Evolutionary conservation across 1,140 invertebrate species (phyloP).

Genomic region (Piezodorus guildinii): DNA sequence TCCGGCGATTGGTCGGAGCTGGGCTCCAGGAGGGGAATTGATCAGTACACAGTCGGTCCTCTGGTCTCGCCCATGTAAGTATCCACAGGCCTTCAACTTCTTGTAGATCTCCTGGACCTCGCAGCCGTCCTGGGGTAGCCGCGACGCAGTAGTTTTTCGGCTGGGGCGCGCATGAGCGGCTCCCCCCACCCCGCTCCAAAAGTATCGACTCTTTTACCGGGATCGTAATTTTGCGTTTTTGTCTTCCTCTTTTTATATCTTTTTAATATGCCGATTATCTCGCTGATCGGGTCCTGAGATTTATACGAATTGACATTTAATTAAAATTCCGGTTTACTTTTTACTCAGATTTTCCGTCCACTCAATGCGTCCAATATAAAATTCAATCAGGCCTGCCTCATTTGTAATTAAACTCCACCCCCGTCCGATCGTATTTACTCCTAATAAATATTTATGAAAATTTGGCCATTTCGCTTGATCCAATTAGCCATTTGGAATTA

Average conservation of each 20-base stretch:
- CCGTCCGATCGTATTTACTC: background rate
- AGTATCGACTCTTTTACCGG: constrained; percentile 11
- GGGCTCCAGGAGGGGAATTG: background rate
- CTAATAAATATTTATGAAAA: background rate
- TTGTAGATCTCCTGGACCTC: background rate
- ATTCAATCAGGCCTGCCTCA: background rate
- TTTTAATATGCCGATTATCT: no score
- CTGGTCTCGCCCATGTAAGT: constrained; percentile 10
- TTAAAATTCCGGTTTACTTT: background rate
- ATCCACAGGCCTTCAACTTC: background rate
- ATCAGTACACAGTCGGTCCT: constrained; percentile 1
- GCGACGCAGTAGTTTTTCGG: constrained; percentile 14
- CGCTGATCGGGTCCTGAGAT: no score
- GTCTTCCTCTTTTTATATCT: no score
- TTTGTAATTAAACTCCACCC: background rate
- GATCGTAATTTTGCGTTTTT: no score
- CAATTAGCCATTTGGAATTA: background rate
- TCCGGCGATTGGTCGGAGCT: constrained; percentile 1
- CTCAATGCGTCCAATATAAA: background rate
- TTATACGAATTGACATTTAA: no score
- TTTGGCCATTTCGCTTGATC: background rate
- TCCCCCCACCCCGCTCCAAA: background rate
- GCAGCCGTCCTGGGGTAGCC: background rate
- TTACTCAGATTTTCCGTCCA: background rate
- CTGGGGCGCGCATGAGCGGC: constrained; percentile 2